A percentile compares a stretch with the other conserved stretches of the same genome.
Conservation (phyloP, 2,113 vertebrate species). For the Zootoca vivipara region DNA sequence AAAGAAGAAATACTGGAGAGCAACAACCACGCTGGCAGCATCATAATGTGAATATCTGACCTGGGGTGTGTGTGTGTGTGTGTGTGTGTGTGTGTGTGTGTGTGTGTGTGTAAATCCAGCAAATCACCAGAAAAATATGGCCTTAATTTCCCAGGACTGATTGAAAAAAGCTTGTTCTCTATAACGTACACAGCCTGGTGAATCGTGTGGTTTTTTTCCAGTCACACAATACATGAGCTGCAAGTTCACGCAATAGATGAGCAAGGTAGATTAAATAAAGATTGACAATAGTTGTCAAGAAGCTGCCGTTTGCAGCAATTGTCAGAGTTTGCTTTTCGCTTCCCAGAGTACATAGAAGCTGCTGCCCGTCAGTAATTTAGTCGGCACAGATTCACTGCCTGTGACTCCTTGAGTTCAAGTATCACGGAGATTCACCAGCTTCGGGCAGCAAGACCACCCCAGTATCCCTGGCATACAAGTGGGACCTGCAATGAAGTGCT, state of each 20-base stretch:
- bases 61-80: background rate
- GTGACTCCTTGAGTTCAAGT: background rate
- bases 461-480: background rate
- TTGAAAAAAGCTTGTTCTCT: background rate
- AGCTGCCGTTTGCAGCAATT: slow-evolving; percentile 43
- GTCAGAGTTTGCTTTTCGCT: slow-evolving; percentile 39
- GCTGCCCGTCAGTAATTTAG: slow-evolving; percentile 29
- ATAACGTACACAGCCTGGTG: slow-evolving; percentile 13
- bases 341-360: background rate
- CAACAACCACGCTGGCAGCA: slow-evolving; percentile 50
- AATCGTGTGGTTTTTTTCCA: slow-evolving; percentile 32
- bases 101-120: slow-evolving; percentile 28
- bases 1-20: slow-evolving; percentile 61
- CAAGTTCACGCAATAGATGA: slow-evolving; percentile 24
- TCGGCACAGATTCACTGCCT: slow-evolving; percentile 35
- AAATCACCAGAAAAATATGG: slow-evolving; percentile 34
- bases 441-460: background rate
- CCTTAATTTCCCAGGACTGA: slow-evolving; percentile 51
- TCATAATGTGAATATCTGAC: slow-evolving; percentile 45
- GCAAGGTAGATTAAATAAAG: slow-evolving; percentile 63
- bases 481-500: too few species aligned
- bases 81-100: too few species aligned
- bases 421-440: slow-evolving; percentile 1
- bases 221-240: slow-evolving; percentile 7
- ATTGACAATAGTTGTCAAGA: slow-evolving; percentile 35